Conservation (phyloP, 2,113 vertebrate genomes). For the Brienomyrus brachyistius region DNA sequence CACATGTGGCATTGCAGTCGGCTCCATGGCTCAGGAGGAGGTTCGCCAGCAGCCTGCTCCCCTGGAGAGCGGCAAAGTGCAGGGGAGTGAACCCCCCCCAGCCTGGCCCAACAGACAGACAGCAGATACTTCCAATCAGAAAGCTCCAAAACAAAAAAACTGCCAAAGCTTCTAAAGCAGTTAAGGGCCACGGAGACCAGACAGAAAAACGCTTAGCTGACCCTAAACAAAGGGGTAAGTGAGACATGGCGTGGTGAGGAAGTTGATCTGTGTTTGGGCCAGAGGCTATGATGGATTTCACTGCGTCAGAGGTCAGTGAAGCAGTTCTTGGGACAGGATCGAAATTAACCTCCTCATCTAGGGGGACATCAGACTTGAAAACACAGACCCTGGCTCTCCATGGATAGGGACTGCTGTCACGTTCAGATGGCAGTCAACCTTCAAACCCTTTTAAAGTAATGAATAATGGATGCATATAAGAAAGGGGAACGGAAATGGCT, state of each 20-base stretch:
- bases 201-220: background rate
- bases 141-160: background rate
- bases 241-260: background rate
- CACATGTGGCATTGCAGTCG: conserved; percentile 59
- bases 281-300: background rate
- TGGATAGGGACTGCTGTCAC: background rate
- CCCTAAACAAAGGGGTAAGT: background rate
- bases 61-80: conserved; percentile 63
- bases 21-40: conserved; percentile 60
- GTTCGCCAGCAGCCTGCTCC: conserved; percentile 53
- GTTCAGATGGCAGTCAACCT: background rate
- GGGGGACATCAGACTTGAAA: background rate
- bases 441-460: background rate
- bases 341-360: background rate
- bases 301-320: background rate
- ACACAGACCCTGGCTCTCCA: background rate
- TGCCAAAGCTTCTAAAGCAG: background rate
- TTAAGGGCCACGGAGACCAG: background rate
- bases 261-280: background rate
- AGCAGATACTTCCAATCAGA: background rate
- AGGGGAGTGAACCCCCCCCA: conserved; percentile 68
- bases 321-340: background rate
- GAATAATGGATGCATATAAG: background rate
- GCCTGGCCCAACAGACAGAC: conserved; percentile 40
- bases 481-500: background rate